Evolutionary conservation across 2,113 vertebrate genomes (phyloP).

Genomic region (Oxyruncus cristatus): DNA sequence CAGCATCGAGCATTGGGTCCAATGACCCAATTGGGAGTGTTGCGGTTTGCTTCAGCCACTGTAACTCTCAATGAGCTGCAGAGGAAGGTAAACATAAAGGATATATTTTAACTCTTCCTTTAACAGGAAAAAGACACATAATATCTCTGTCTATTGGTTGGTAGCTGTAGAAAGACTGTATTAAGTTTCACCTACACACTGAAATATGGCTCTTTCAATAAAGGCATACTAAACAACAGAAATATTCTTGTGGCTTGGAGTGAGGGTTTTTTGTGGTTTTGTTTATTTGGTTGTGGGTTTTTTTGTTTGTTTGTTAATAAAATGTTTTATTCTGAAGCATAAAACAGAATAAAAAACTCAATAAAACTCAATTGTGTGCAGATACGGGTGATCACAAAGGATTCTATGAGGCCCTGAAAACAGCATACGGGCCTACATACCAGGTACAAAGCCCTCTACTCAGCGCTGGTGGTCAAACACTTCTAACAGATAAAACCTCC

Average conservation of each 20-base stretch:
- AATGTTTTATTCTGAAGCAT: not conserved
- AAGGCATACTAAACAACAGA: not conserved
- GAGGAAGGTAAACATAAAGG: not conserved
- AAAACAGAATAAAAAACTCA: not conserved
- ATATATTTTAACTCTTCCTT: not conserved
- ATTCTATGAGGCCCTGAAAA: too few species aligned
- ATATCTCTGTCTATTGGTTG: not conserved
- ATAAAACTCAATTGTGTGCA: too few species aligned
- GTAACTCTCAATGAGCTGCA: not conserved
- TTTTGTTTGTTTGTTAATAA: not conserved
- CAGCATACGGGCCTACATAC: too few species aligned
- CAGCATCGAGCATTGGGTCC: not conserved
- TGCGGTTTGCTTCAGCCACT: not conserved
- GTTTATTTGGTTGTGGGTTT: not conserved
- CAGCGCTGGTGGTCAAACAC: too few species aligned
- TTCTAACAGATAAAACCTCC: too few species aligned
- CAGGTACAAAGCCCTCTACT: too few species aligned
- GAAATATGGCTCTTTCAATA: not conserved
- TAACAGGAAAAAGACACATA: not conserved
- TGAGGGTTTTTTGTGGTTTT: not conserved
- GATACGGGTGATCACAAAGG: too few species aligned
- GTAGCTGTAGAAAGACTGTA: not conserved
- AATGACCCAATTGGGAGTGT: fast-evolving
- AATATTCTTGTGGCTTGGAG: not conserved
- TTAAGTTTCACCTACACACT: not conserved